Evolutionary conservation across 1,140 invertebrate genomes (phyloP).

Genomic region (Protaetia brevitarsis): DNA sequence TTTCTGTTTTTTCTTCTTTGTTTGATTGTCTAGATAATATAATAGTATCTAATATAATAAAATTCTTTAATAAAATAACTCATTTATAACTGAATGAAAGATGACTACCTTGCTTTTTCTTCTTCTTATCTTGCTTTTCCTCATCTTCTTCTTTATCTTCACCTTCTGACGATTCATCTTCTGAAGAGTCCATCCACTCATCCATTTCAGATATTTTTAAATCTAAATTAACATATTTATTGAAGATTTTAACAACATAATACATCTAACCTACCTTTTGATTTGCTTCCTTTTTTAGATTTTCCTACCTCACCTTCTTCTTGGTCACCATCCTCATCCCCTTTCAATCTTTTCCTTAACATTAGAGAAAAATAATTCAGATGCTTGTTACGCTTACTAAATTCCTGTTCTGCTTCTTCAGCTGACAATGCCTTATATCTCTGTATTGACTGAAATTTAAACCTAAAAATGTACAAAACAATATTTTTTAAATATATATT

Average conservation of each 20-base stretch:
- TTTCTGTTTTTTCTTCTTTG: slow-evolving; percentile 70
- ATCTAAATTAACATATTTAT: slow-evolving; percentile 52
- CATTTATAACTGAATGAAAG: no score
- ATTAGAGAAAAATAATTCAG: slow-evolving; percentile 94
- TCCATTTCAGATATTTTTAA: slow-evolving; percentile 92
- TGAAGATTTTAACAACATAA: slow-evolving; percentile 28
- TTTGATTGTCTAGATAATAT: slow-evolving; percentile 30
- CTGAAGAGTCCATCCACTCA: slow-evolving; percentile 82
- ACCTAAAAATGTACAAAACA: slow-evolving; percentile 50
- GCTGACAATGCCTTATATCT: slow-evolving; percentile 89
- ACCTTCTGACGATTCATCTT: slow-evolving; percentile 67
- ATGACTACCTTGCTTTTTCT: slow-evolving; percentile 54
- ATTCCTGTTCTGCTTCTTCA: slow-evolving; percentile 96
- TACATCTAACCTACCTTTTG: slow-evolving; percentile 36
- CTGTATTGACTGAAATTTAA: slow-evolving; percentile 85
- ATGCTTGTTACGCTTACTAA: slow-evolving; percentile 88
- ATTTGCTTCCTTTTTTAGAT: slow-evolving; percentile 56
- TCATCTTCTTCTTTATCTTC: slow-evolving; percentile 62
- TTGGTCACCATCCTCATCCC: slow-evolving; percentile 75
- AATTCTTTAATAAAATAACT: no score
- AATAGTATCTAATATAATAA: no score
- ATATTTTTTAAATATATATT: not conserved
- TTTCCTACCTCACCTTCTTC: slow-evolving; percentile 69
- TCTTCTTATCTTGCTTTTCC: slow-evolving; percentile 64
- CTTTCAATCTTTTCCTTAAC: slow-evolving; percentile 81